Conservation (phyloP, 2,113 vertebrate species). For the Chitala chitala region DNA sequence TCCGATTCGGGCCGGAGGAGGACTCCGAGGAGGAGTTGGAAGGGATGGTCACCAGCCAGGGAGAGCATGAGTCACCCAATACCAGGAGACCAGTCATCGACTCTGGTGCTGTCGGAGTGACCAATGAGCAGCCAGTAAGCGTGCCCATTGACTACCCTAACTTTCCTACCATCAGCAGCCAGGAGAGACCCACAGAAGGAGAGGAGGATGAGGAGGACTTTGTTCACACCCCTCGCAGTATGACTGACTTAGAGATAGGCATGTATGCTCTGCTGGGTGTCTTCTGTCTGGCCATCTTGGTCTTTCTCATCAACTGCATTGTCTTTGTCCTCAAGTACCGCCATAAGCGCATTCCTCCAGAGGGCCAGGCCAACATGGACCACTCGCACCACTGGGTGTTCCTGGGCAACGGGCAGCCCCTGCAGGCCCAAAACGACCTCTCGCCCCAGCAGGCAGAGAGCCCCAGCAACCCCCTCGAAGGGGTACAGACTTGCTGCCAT, state of each 20-base stretch:
- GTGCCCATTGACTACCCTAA: slow-evolving; percentile 74
- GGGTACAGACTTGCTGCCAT: slow-evolving; percentile 84
- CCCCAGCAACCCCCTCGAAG: slow-evolving; percentile 76
- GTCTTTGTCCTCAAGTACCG: slow-evolving; percentile 95
- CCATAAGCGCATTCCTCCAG: slow-evolving; percentile 89
- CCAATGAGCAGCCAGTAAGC: slow-evolving; percentile 66
- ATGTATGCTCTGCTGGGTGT: slow-evolving; percentile 95
- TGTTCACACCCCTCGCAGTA: slow-evolving; percentile 76
- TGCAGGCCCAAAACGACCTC: slow-evolving; percentile 80
- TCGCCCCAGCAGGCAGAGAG: slow-evolving; percentile 81
- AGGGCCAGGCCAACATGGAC: slow-evolving; percentile 96
- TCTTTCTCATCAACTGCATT: slow-evolving; percentile 98
- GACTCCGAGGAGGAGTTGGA: slow-evolving; percentile 72
- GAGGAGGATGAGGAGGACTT: slow-evolving; percentile 61
- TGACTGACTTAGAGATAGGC: slow-evolving; percentile 95
- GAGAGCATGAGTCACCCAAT: slow-evolving; percentile 50
- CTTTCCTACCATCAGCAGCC: slow-evolving; percentile 77
- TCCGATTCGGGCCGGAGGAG: slow-evolving; percentile 77
- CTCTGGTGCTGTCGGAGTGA: slow-evolving; percentile 54
- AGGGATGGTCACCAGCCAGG: slow-evolving; percentile 45
- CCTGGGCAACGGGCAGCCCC: slow-evolving; percentile 87
- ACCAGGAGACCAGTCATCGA: slow-evolving; percentile 67
- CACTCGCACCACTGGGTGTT: slow-evolving; percentile 99
- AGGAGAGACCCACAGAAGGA: slow-evolving; percentile 61
- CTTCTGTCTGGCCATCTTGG: slow-evolving; percentile 94